Base-by-base conservation (phyloP, 2,797 vertebrate genomes). In the Bovichtus diacanthus region DNA sequence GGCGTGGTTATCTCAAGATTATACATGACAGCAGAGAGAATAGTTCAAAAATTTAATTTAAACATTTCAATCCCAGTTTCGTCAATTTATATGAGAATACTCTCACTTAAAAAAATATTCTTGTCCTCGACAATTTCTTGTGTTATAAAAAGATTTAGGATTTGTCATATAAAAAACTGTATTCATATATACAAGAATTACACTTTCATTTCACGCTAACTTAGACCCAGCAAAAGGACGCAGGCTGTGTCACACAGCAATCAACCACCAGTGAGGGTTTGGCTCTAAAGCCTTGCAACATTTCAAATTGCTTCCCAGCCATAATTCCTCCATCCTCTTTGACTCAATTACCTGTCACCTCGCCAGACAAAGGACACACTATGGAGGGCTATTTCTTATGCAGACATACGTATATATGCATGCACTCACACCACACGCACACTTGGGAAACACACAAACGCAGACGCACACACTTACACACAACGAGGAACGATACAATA, bases 301-400 rank as follows among this genome's bases (percentile, higher is more conserved):
- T 91, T 93, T 92, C 89, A 90, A 89, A 89, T 87, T 90, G 89
- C 88, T 89, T 87, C 86, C 81, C 84, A 72, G 50, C 92, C 85
- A 88, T 86, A 90, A 92, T 85, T 87, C 90, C 83, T 87, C 81
- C 74, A 87, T 90, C 88, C 89, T 92, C 82, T 79, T 83, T 83
- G 74, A 90, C 89, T 93, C 90, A 86, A 90, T 92, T 92, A 93
- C 88, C 90, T 90, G 90, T 88, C 88, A 90, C 88, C 87, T 83
- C 77, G 2, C 10, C 41, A 87, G n/a, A 93, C 87, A 93, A 91
- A 91, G 79, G 80, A 78, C 63, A 84, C 84, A 81, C 76, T 83
- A 88, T 82, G 50, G 73, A 87, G 78, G 60, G 61, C 68, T 27
- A 15, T 86, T 61, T 84, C 73, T 76, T 82, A 87, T 87, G 80